These are phyloP conservation scores for Theocolax elegans DNA, from an alignment of 1,140 invertebrate genomes.

Conservation along the genomic window DNA sequence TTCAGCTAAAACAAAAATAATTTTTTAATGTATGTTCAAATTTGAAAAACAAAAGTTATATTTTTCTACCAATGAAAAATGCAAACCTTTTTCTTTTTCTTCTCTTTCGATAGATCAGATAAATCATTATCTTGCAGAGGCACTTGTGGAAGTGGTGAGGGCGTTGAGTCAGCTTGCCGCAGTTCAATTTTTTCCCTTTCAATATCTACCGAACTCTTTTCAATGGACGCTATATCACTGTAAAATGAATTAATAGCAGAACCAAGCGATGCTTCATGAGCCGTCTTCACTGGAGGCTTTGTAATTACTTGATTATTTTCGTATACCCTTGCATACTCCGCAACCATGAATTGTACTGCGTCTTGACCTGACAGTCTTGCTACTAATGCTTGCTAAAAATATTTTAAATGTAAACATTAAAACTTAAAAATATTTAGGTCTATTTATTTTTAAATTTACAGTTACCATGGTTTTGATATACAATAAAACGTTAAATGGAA, in stretches of 20 bases:
- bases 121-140: constrained; percentile 27
- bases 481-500: too few relatives aligned
- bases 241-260: constrained; percentile 73
- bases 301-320: constrained; percentile 63
- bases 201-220: constrained; percentile 54
- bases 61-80: too few relatives aligned
- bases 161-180: constrained; percentile 25
- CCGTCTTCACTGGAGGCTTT: constrained; percentile 59
- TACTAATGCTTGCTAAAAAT: constrained; percentile 56
- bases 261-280: constrained; percentile 57
- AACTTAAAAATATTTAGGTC: background rate
- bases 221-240: constrained; percentile 71
- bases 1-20: constrained; percentile 66
- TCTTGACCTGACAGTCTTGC: constrained; percentile 59
- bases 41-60: background rate
- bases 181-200: constrained; percentile 44
- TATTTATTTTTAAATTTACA: too few relatives aligned
- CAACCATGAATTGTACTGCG: constrained; percentile 60
- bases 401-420: background rate
- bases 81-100: constrained; percentile 71
- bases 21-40: background rate
- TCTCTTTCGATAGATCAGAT: constrained; percentile 52
- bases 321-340: constrained; percentile 62
- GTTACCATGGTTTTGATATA: too few relatives aligned
- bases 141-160: constrained; percentile 38